phyloP scores from a whole-genome alignment of 2,888 invertebrate species.

The Phaedon cochleariae region DNA sequence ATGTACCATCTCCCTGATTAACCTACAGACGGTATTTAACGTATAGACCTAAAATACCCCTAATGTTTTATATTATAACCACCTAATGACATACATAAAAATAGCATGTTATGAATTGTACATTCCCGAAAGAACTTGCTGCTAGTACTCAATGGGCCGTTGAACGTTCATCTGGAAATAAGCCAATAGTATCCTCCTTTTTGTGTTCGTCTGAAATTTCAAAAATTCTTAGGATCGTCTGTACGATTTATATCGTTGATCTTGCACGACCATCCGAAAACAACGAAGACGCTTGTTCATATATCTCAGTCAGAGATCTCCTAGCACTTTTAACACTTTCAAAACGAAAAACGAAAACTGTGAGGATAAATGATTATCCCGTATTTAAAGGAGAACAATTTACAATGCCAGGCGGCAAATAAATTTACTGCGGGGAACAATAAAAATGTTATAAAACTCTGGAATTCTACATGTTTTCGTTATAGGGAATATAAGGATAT shows the following conservation, averaged over 20 bases:
- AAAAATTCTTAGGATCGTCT: constrained; percentile 30
- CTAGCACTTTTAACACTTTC: constrained; percentile 5
- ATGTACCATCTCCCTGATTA: too few relatives aligned
- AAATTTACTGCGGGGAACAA: constrained; percentile 5
- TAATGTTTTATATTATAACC: background rate
- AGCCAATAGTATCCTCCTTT: constrained; percentile 24
- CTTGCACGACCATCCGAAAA: constrained; percentile 30
- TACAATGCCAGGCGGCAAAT: constrained; percentile 2
- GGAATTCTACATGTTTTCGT: too few relatives aligned
- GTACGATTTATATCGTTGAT: constrained; percentile 21
- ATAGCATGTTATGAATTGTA: constrained; percentile 29
- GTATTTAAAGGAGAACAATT: constrained; percentile 16
- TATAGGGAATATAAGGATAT: too few relatives aligned
- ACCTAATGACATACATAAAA: constrained; percentile 22
- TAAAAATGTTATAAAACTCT: background rate
- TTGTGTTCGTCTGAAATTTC: constrained; percentile 25
- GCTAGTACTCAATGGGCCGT: constrained; percentile 27
- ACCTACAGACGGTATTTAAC: too few relatives aligned
- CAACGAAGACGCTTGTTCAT: constrained; percentile 28
- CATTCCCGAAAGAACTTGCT: constrained; percentile 25
- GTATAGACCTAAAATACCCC: too few relatives aligned
- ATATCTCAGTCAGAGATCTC: constrained; percentile 14
- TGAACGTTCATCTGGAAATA: constrained; percentile 25
- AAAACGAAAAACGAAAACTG: constrained; percentile 15
- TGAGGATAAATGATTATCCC: constrained; percentile 12